A percentile compares a stretch with the other conserved stretches of the same genome.
Conservation (phyloP, 2,113 vertebrate species). For the Rhynchopsitta pachyrhyncha region DNA sequence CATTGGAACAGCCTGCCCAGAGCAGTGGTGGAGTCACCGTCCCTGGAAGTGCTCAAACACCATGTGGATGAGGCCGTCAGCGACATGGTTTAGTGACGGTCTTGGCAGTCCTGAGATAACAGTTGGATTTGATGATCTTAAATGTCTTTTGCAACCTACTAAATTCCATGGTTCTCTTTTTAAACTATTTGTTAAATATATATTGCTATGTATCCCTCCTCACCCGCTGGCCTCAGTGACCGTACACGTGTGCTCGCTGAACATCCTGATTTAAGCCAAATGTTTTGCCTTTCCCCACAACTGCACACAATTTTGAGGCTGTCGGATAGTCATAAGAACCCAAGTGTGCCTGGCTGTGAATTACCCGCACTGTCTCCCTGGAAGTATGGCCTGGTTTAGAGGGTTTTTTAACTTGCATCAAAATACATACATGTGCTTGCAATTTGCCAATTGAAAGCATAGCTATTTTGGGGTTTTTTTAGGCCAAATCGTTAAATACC, state of each 20-base stretch:
- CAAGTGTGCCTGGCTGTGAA: background rate
- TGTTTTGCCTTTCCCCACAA: background rate
- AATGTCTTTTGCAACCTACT: background rate
- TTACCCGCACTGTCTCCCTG: background rate
- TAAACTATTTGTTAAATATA: background rate
- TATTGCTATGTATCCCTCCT: background rate
- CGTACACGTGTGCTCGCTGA: background rate
- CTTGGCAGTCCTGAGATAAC: background rate
- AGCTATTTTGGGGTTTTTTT: background rate
- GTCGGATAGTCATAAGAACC: background rate
- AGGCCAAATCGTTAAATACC: background rate
- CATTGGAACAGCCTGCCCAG: background rate
- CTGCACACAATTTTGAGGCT: background rate
- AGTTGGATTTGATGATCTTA: background rate
- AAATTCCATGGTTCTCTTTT: background rate
- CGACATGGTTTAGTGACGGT: background rate
- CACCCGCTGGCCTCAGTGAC: background rate
- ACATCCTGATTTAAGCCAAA: conserved; percentile 22
- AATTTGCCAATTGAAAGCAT: background rate
- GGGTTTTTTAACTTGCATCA: background rate
- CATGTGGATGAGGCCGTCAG: background rate
- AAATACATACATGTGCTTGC: background rate
- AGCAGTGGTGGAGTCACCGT: background rate
- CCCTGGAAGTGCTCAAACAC: background rate
- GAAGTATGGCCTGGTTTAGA: background rate